Evolutionary conservation across 1,140 invertebrate genomes (phyloP), one percentile per base, ranked within the genome.

Genomic region (Drosophila kurseongensis): DNA sequence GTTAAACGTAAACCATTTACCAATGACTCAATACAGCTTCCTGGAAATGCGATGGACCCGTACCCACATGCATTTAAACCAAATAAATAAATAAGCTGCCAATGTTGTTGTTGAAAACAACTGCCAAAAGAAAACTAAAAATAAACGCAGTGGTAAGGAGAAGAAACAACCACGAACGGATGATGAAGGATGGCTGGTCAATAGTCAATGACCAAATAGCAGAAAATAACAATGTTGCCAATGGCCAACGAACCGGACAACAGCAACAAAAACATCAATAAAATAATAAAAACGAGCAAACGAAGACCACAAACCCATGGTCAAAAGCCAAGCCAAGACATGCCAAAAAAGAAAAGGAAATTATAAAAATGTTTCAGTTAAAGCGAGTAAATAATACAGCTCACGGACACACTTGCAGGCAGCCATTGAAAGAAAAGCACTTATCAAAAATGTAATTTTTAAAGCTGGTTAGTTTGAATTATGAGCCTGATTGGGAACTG

Each of bases 211-310:
- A 55, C 72, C 83, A 86, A 86, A 86, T 80, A 79, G 83, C 83
- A 88, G 84, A 86, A 86, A 86, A 86, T 88, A 86, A 86, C 83
- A 86, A 86, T 86, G 83, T 86, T 86, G 83, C 83, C 83, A 83
- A 88, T 86, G 81, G 83, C 83, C 83, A 86, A 83, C 83, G 83
- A 86, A 83, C 83, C 83, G 86, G 88, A 63, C 83, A 69, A 57
- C 74, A 82, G 55, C 78, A 86, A 75, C 78, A 69, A 56, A 73
- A 82, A 52, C 65, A 58, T 51, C 68, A 75, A 68, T 59, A 51
- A 75, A 67, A 82, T 61, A 44, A 52, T 59, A 68, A 54, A 76
- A 56, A 16, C 72, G 38, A 75, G 54, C 42, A 41, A 71, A 59
- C 27, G 42, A 63, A 55, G 59, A 58, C 76, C 66, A 73, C 75